A percentile compares a stretch with the other conserved stretches of the same genome.
phyloP scores from a whole-genome alignment of 2,888 invertebrate species.

The Euzetes globulus region DNA sequence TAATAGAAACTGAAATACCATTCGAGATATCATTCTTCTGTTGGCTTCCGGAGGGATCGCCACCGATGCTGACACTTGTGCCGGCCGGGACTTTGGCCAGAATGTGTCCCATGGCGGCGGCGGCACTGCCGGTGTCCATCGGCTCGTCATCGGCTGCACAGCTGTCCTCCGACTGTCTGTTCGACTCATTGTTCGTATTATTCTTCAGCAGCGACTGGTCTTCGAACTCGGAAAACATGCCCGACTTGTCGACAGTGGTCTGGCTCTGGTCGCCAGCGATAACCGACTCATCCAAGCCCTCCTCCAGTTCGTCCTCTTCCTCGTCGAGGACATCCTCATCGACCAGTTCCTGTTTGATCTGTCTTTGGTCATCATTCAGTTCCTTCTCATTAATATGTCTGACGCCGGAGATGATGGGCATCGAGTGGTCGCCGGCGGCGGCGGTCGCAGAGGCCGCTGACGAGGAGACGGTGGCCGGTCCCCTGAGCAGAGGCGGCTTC shows the following conservation, averaged over 20 bases:
- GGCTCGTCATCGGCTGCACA: background rate
- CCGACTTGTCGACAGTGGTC: background rate
- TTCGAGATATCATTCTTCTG: too few species aligned
- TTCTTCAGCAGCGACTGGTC: background rate
- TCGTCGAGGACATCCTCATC: background rate
- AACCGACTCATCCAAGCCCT: background rate
- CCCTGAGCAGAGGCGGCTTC: background rate
- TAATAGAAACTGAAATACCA: too few species aligned
- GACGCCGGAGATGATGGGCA: background rate
- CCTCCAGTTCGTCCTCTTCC: background rate
- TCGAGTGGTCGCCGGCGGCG: background rate
- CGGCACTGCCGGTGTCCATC: background rate
- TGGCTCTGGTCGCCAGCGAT: background rate
- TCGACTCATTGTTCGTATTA: background rate
- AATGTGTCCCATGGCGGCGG: background rate
- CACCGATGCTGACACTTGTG: background rate
- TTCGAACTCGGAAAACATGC: slow-evolving; percentile 3
- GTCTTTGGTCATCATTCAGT: background rate
- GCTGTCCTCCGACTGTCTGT: background rate
- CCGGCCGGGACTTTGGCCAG: background rate
- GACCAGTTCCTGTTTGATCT: background rate
- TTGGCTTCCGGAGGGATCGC: too few species aligned
- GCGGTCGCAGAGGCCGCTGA: too few species aligned
- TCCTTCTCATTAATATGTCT: background rate
- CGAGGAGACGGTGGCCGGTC: background rate